Conservation (phyloP, 1,140 invertebrate species). For the Parapsyche elsis region DNA sequence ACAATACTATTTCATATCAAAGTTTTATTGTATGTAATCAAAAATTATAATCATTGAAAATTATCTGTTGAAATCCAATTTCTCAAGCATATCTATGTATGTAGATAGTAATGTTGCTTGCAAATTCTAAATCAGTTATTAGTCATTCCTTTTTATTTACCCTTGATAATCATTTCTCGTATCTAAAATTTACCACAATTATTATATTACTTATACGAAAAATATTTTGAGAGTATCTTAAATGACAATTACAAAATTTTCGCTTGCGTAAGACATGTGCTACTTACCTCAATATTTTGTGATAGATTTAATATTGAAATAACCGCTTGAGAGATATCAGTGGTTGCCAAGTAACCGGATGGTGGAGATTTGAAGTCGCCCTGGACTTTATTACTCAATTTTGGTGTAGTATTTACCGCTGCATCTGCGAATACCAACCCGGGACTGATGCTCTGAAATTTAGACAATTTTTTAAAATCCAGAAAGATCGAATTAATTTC, state of each 20-base stretch:
- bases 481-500: no score
- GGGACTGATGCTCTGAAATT: slow-evolving; percentile 29
- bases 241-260: no score
- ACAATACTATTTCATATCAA: no score
- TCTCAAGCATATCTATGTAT: no score
- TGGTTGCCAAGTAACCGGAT: slow-evolving; percentile 10
- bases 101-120: no score
- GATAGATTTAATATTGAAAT: slow-evolving; percentile 19
- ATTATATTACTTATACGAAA: no score
- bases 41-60: no score
- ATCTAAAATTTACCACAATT: neutral
- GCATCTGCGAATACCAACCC: slow-evolving; percentile 12
- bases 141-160: neutral
- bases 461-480: no score
- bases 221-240: no score
- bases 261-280: no score
- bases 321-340: slow-evolving; percentile 24
- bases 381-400: neutral
- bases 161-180: neutral
- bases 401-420: neutral
- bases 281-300: slow-evolving; percentile 24
- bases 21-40: no score
- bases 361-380: neutral
- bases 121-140: neutral
- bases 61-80: no score